Percentiles rank a stretch among this genome's conserved stretches.
These are phyloP conservation scores for Pelodytes ibericus DNA, from an alignment of 2,797 vertebrate species.

Conservation along the genomic window DNA sequence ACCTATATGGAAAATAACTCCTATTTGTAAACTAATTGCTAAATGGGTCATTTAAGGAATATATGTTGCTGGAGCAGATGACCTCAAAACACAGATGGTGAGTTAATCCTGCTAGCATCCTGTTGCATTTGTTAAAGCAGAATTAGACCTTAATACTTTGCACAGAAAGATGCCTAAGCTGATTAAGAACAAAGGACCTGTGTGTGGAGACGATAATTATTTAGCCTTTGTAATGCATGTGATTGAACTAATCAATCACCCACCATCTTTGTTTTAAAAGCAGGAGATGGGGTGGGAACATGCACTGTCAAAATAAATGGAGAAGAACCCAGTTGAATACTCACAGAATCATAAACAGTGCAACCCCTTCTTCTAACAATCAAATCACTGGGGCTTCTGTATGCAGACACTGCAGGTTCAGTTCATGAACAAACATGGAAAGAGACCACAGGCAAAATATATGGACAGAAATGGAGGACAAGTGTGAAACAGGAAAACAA, in stretches of 20 bases:
- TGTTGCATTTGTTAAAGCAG: slow-evolving; percentile 37
- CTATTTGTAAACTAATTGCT: not conserved
- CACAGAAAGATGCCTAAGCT: slow-evolving; percentile 36
- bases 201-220: slow-evolving; percentile 25
- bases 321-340: no score
- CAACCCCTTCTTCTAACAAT: no score
- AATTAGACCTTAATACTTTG: slow-evolving; percentile 34
- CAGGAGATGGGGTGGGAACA: no score
- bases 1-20: no score
- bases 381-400: no score
- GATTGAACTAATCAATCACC: slow-evolving; percentile 14
- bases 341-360: no score
- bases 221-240: slow-evolving; percentile 16
- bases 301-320: no score
- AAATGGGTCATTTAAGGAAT: slow-evolving; percentile 31
- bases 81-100: slow-evolving; percentile 47
- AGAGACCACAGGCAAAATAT: no score
- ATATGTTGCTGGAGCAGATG: slow-evolving; percentile 7
- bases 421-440: no score
- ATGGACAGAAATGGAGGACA: no score
- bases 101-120: slow-evolving; percentile 34
- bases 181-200: slow-evolving; percentile 35
- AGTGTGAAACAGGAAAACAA: no score
- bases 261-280: not conserved
- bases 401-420: no score